phyloP scores from a whole-genome alignment of 1,140 invertebrate genomes.

The Mizuhopecten yessoensis region DNA sequence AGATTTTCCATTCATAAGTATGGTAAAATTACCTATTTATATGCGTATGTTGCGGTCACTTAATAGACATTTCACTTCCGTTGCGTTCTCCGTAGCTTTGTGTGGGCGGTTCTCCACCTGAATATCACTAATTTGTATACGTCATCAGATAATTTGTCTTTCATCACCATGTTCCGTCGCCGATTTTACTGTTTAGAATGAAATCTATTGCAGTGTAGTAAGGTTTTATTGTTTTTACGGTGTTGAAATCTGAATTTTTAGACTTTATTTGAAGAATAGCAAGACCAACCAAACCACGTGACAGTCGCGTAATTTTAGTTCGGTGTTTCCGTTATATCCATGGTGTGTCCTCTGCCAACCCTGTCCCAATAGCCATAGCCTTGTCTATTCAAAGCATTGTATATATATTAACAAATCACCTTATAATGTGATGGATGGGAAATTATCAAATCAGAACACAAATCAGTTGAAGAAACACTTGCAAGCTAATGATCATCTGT shows the following conservation, averaged over 20 bases:
- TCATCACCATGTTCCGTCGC: background rate
- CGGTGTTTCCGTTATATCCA: background rate
- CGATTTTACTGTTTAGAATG: background rate
- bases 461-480: too few species aligned
- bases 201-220: background rate
- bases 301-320: too few species aligned
- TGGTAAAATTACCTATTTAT: background rate
- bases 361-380: too few species aligned
- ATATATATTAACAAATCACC: too few species aligned
- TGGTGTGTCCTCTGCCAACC: background rate
- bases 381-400: too few species aligned
- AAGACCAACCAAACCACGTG: too few species aligned
- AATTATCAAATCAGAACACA: too few species aligned
- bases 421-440: too few species aligned
- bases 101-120: background rate
- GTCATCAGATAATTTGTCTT: background rate
- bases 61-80: background rate
- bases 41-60: background rate
- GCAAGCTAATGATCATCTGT: too few species aligned
- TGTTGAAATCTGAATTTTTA: background rate
- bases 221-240: too few species aligned
- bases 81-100: background rate
- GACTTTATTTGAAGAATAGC: background rate
- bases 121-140: background rate
- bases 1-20: slow-evolving; percentile 16